phyloP scores from a whole-genome alignment of 2,113 vertebrate species.

The Microtus ochrogaster region DNA sequence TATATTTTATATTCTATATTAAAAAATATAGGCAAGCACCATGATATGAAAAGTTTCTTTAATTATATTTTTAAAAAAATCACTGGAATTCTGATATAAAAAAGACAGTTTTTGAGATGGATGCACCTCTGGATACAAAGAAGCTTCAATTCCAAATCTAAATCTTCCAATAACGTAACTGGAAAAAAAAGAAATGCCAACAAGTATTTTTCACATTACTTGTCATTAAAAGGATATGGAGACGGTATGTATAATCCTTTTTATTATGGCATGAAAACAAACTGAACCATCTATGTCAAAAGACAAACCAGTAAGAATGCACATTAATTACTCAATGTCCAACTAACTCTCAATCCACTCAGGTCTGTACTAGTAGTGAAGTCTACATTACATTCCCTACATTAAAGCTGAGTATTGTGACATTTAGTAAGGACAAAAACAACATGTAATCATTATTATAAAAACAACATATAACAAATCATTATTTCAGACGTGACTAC shows the following conservation, averaged over 20 bases:
- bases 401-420: not conserved
- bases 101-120: not conserved
- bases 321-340: not conserved
- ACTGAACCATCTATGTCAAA: not conserved
- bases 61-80: not conserved
- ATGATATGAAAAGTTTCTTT: not conserved
- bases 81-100: not conserved
- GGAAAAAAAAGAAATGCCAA: not conserved
- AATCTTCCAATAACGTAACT: not conserved
- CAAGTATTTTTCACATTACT: not conserved
- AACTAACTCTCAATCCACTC: not conserved
- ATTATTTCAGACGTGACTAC: not conserved
- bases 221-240: not conserved
- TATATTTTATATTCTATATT: not conserved
- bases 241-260: not conserved
- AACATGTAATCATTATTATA: not conserved
- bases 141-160: not conserved
- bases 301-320: not conserved
- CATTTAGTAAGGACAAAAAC: not conserved
- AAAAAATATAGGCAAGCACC: not conserved
- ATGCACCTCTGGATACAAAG: not conserved
- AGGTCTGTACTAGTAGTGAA: not conserved
- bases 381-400: conserved; percentile 5
- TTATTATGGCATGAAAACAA: not conserved
- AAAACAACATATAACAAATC: not conserved